phyloP scores from a whole-genome alignment of 1,140 invertebrate genomes.

The Heliothis subflexa region DNA sequence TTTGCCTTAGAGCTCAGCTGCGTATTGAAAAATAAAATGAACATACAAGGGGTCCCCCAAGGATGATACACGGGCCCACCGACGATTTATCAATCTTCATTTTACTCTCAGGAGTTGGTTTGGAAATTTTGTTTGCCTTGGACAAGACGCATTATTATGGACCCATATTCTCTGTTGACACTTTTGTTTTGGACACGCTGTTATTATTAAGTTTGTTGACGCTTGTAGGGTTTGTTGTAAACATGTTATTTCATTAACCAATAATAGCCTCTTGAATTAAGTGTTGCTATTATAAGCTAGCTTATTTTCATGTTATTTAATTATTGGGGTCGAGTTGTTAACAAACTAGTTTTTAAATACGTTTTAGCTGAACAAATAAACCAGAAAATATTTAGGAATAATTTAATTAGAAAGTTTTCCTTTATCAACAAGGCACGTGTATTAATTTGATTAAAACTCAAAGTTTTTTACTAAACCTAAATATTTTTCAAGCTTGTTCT shows the following conservation, averaged over 20 bases:
- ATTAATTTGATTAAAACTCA: no score
- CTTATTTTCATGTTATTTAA: background rate
- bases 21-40: constrained; percentile 42
- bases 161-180: constrained; percentile 14
- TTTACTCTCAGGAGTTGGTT: constrained; percentile 12
- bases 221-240: background rate
- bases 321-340: background rate
- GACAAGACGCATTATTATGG: constrained; percentile 1
- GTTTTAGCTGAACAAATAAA: no score
- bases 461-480: no score
- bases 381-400: no score
- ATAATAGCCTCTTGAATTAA: background rate
- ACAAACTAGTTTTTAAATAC: background rate
- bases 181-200: background rate
- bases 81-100: constrained; percentile 43
- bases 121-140: constrained; percentile 28
- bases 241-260: background rate
- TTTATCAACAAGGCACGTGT: no score
- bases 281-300: background rate
- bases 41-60: constrained; percentile 14
- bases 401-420: no score
- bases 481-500: background rate
- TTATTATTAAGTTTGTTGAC: background rate
- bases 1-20: constrained; percentile 30
- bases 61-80: constrained; percentile 20